These are phyloP conservation scores for Spizella passerina DNA, from an alignment of 2,797 vertebrate species.

Conservation along the genomic window DNA sequence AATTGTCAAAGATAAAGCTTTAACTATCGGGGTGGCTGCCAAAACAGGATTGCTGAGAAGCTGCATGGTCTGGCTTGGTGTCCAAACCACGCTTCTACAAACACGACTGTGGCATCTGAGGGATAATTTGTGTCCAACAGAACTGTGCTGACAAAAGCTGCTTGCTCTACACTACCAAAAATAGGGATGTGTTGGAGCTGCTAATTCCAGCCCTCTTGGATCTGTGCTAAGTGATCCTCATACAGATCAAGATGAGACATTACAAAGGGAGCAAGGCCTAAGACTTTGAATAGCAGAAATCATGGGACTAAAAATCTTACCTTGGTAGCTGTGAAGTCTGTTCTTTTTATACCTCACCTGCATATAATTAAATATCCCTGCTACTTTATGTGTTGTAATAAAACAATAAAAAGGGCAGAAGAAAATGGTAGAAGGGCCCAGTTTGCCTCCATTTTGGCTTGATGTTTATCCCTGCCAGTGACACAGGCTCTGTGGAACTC, in stretches of 20 bases:
- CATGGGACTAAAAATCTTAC: not conserved
- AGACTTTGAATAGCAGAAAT: not conserved
- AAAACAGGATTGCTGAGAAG: constrained; percentile 5
- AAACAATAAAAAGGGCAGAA: not conserved
- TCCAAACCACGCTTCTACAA: not conserved
- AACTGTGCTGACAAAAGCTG: not conserved
- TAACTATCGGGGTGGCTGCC: not conserved
- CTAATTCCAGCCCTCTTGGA: not conserved
- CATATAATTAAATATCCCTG: not conserved
- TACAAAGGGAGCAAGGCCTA: not conserved
- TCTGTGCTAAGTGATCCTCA: not conserved
- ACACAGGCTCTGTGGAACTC: not conserved
- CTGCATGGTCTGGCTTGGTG: not conserved
- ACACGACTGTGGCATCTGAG: not conserved
- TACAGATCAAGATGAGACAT: not conserved
- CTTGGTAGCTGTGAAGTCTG: not conserved
- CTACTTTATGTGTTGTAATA: not conserved
- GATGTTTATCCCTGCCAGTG: not conserved
- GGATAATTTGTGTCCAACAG: not conserved
- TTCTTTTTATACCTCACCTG: not conserved
- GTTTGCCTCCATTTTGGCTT: not conserved
- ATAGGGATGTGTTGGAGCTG: not conserved
- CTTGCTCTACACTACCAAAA: not conserved
- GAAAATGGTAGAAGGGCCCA: not conserved
- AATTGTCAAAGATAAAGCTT: constrained; percentile 2